phyloP scores from a whole-genome alignment of 2,888 invertebrate species.

The Lasius fuliginosus region DNA sequence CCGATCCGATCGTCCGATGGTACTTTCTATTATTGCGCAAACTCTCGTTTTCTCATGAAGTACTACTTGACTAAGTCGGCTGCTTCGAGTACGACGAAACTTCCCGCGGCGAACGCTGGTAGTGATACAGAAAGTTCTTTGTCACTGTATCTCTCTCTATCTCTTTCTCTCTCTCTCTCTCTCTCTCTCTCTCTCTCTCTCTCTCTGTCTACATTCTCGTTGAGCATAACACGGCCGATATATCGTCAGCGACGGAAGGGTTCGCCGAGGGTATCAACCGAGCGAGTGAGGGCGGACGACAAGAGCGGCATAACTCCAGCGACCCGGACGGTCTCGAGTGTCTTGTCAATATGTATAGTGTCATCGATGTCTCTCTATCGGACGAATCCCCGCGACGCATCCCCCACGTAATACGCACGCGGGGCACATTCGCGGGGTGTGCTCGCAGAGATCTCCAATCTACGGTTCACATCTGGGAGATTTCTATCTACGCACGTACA shows the following conservation, averaged over 20 bases:
- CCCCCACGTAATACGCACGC: conserved; percentile 63
- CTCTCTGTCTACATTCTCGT: conserved; percentile 4
- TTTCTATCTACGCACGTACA: not conserved
- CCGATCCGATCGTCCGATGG: conserved; percentile 1
- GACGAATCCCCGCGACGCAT: conserved; percentile 78
- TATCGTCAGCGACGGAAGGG: conserved; percentile 45
- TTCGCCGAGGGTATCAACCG: conserved; percentile 24
- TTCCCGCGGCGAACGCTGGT: conserved; percentile 9
- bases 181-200: conserved; percentile 1
- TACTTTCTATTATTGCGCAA: conserved; percentile 27
- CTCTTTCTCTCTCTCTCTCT: not conserved
- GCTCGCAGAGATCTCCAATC: conserved; percentile 32
- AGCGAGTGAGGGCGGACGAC: conserved; percentile 38
- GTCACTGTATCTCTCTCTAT: not conserved
- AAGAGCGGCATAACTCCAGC: conserved; percentile 60
- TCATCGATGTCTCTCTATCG: conserved; percentile 85
- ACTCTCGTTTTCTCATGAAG: conserved; percentile 49
- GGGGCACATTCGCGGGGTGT: conserved; percentile 38
- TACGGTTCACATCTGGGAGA: conserved; percentile 11
- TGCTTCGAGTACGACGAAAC: conserved; percentile 35
- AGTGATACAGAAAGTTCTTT: conserved; percentile 45
- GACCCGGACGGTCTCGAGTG: conserved; percentile 84
- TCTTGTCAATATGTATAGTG: conserved; percentile 86
- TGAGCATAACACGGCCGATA: conserved; percentile 33
- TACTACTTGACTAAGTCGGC: conserved; percentile 35